These are phyloP conservation scores for Streblospio benedicti DNA, from an alignment of 1,140 invertebrate genomes.

Conservation along the genomic window DNA sequence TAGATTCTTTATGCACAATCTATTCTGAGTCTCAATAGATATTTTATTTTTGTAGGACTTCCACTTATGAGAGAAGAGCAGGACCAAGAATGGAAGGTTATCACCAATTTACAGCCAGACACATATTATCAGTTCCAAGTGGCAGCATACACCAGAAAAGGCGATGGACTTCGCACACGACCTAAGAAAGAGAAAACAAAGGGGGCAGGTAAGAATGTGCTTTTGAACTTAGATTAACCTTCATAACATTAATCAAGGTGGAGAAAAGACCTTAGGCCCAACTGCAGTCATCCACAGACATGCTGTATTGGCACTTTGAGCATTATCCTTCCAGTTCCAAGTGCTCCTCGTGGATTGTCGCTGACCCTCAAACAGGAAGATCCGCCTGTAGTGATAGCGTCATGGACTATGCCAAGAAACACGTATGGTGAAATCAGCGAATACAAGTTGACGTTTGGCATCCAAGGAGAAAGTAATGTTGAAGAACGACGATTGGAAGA, in stretches of 20 bases:
- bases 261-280: no score
- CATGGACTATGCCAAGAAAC: constrained; percentile 77
- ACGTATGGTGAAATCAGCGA: constrained; percentile 79
- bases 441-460: constrained; percentile 77
- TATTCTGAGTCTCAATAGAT: no score
- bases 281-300: no score
- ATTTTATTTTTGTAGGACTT: no score
- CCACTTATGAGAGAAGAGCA: no score
- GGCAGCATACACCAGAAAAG: constrained; percentile 84
- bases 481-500: constrained; percentile 60
- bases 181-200: constrained; percentile 77
- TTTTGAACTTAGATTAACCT: background rate
- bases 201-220: constrained; percentile 63
- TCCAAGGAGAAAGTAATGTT: constrained; percentile 56
- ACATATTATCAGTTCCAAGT: constrained; percentile 76
- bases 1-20: no score
- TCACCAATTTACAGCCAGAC: constrained; percentile 82
- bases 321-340: constrained; percentile 52
- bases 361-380: constrained; percentile 55
- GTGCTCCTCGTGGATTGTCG: constrained; percentile 32
- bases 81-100: no score
- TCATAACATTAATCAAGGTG: background rate
- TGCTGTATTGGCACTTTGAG: no score
- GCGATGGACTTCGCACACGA: constrained; percentile 79
- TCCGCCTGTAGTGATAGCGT: constrained; percentile 75